These are phyloP conservation scores for Drosophila teissieri DNA, from an alignment of 1,140 invertebrate genomes.

Conservation along the genomic window DNA sequence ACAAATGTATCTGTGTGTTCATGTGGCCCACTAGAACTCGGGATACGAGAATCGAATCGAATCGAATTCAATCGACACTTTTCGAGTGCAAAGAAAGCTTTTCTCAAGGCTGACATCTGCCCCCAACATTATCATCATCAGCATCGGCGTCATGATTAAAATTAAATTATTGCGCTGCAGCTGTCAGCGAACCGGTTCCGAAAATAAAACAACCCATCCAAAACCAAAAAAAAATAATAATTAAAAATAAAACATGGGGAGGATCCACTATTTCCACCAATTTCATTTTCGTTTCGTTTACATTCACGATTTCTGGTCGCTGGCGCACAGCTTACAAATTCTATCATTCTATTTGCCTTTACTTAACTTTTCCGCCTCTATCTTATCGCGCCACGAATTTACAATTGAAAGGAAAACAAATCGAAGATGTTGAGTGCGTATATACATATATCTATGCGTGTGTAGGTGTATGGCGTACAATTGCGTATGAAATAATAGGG, in stretches of 20 bases:
- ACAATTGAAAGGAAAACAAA: slow-evolving; percentile 46
- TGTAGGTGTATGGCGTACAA: not conserved
- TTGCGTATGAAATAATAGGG: not conserved
- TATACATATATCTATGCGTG: not conserved
- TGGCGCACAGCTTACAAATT: slow-evolving; percentile 28
- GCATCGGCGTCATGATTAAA: slow-evolving; percentile 14
- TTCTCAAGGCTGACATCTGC: slow-evolving; percentile 66
- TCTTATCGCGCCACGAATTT: slow-evolving; percentile 63
- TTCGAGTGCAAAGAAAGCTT: slow-evolving; percentile 52
- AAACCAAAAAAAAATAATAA: not conserved
- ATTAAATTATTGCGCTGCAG: slow-evolving; percentile 56
- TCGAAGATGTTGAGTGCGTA: slow-evolving; percentile 39
- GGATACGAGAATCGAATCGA: slow-evolving; percentile 11
- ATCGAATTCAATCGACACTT: not conserved
- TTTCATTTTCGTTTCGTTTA: slow-evolving; percentile 51
- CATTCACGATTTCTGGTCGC: slow-evolving; percentile 49
- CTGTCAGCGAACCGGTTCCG: slow-evolving; percentile 65
- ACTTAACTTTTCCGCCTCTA: slow-evolving; percentile 39
- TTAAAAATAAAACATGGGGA: not conserved
- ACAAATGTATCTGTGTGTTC: not conserved
- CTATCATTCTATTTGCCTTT: slow-evolving; percentile 39
- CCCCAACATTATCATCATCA: slow-evolving; percentile 22
- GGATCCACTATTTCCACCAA: slow-evolving; percentile 33
- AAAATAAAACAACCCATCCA: slow-evolving; percentile 56
- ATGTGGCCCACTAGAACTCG: slow-evolving; percentile 23